phyloP scores from a whole-genome alignment of 2,888 invertebrate genomes.

The Neocrepidodera transversa region DNA sequence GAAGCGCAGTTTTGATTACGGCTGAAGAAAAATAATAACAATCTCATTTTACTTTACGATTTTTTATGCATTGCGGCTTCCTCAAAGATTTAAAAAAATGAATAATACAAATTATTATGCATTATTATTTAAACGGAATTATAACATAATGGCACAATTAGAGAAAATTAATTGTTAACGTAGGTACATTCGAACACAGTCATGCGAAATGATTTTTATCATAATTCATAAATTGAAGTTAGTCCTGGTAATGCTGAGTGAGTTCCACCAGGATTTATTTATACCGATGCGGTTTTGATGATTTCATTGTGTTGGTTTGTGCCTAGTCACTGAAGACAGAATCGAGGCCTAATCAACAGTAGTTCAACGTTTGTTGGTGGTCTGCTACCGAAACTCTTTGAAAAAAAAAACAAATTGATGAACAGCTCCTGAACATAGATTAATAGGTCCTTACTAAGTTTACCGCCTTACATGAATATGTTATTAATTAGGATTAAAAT shows the following conservation, averaged over 20 bases:
- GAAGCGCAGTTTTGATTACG: no score
- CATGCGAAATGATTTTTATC: slow-evolving; percentile 16
- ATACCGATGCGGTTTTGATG: slow-evolving; percentile 21
- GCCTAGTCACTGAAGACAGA: slow-evolving; percentile 12
- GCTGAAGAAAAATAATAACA: slow-evolving; percentile 2
- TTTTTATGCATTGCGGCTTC: not conserved
- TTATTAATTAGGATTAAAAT: no score
- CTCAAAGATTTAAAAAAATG: not conserved
- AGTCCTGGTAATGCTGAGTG: not conserved
- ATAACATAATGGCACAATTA: slow-evolving; percentile 12
- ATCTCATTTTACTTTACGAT: no score
- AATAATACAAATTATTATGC: slow-evolving; percentile 3
- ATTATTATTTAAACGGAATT: not conserved
- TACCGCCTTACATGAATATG: no score
- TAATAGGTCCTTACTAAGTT: not conserved
- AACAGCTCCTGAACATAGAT: slow-evolving; percentile 3
- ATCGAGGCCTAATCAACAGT: slow-evolving; percentile 19
- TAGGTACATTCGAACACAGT: slow-evolving; percentile 11
- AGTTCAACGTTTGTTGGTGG: slow-evolving; percentile 25
- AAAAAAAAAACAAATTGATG: slow-evolving; percentile 3
- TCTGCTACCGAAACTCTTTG: slow-evolving; percentile 21
- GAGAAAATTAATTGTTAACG: slow-evolving; percentile 17
- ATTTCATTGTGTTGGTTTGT: slow-evolving; percentile 21
- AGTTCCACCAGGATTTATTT: slow-evolving; percentile 17
- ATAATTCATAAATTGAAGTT: slow-evolving; percentile 13